Percentiles rank a stretch among this genome's conserved stretches.
Conservation (phyloP, 2,888 invertebrate species). For the Caenorhabditis sulstoni region DNA sequence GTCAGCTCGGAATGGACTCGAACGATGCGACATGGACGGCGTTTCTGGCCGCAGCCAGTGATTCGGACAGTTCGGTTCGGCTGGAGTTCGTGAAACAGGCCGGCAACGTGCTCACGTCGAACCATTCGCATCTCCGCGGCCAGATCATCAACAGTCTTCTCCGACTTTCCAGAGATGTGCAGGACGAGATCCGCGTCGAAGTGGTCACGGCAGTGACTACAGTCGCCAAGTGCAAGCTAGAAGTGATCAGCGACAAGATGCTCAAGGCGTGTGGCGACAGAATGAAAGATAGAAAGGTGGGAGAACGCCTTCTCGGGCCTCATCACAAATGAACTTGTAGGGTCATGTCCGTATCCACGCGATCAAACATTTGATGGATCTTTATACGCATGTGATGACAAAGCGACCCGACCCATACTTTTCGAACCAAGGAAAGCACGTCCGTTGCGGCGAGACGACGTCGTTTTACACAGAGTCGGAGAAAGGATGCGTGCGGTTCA, state of each 20-base stretch:
- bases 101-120: constrained; percentile 31
- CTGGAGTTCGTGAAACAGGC: constrained; percentile 45
- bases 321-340: too few species aligned
- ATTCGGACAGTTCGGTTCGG: constrained; percentile 22
- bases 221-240: constrained; percentile 62
- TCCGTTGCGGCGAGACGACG: neutral
- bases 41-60: constrained; percentile 32
- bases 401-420: neutral
- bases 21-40: constrained; percentile 48
- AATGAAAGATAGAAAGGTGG: constrained; percentile 63
- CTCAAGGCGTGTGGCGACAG: constrained; percentile 56
- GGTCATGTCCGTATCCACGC: constrained; percentile 47
- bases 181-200: constrained; percentile 51
- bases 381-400: constrained; percentile 56
- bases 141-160: constrained; percentile 36
- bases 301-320: too few species aligned
- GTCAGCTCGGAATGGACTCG: constrained; percentile 40
- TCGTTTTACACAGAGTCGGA: constrained; percentile 59
- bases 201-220: constrained; percentile 44
- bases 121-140: constrained; percentile 40
- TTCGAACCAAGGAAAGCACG: too few species aligned
- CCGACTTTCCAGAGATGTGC: constrained; percentile 28
- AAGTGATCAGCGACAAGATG: constrained; percentile 66
- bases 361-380: constrained; percentile 45
- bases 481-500: constrained; percentile 56